Percentiles rank a stretch among this genome's conserved stretches.
Evolutionary conservation across 2,888 invertebrate species (phyloP).

Genomic region (Netelia fuscicornis): DNA sequence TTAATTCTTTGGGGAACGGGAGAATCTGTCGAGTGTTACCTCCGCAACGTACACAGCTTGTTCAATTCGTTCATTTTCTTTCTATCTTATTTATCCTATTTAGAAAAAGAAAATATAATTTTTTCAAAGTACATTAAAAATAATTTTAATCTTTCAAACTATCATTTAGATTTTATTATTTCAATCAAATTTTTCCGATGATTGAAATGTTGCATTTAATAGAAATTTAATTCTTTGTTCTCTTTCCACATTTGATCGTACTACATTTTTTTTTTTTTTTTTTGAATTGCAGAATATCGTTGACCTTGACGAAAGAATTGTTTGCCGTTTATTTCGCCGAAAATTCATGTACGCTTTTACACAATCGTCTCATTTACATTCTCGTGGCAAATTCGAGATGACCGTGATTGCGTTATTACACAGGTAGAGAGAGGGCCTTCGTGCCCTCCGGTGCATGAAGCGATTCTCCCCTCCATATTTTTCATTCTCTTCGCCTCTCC

Average conservation of each 20-base stretch:
- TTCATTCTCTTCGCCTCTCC: slow-evolving; percentile 37
- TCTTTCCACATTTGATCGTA: no score
- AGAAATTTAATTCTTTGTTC: no score
- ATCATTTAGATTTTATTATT: no score
- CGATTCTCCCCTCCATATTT: slow-evolving; percentile 70
- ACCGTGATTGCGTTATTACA: slow-evolving; percentile 80
- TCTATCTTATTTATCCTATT: background rate
- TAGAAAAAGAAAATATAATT: no score
- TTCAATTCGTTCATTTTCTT: slow-evolving; percentile 1
- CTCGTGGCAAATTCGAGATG: slow-evolving; percentile 58
- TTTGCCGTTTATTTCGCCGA: no score
- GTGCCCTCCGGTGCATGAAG: slow-evolving; percentile 81
- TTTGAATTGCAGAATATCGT: no score
- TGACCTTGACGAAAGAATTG: no score
- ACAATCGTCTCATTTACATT: slow-evolving; percentile 40
- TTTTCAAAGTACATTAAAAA: no score
- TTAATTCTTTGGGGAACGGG: background rate
- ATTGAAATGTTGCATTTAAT: no score
- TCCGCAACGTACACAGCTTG: background rate
- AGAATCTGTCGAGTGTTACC: background rate
- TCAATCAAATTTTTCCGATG: no score
- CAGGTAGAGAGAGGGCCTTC: slow-evolving; percentile 69
- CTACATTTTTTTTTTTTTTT: no score
- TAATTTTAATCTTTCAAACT: no score
- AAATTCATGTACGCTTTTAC: background rate